phyloP scores from a whole-genome alignment of 2,113 vertebrate genomes.

The Kryptolebias marmoratus region DNA sequence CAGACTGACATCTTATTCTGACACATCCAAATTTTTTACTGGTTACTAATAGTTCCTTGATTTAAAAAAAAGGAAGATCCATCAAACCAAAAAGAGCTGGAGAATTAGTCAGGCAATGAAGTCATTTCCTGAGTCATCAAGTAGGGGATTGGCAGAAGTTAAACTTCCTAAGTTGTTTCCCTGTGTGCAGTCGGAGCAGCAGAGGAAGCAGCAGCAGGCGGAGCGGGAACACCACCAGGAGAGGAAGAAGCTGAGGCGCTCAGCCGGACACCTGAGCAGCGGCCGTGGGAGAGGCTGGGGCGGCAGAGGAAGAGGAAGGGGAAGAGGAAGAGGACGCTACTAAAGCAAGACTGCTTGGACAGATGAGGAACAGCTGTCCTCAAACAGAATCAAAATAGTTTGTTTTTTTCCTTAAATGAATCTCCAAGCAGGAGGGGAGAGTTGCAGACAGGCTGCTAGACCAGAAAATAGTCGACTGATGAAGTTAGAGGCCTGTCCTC shows the following conservation, averaged over 20 bases:
- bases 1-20: too few species aligned
- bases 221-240: slow-evolving; percentile 90
- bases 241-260: slow-evolving; percentile 87
- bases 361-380: not conserved
- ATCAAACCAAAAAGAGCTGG: too few species aligned
- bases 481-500: not conserved
- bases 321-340: slow-evolving; percentile 59
- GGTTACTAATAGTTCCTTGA: too few species aligned
- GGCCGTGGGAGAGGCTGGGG: slow-evolving; percentile 61
- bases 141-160: too few species aligned
- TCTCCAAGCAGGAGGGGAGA: not conserved
- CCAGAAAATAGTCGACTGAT: slow-evolving; percentile 5
- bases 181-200: slow-evolving; percentile 87
- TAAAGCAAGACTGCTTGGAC: slow-evolving; percentile 36
- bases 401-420: not conserved
- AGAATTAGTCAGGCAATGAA: not conserved
- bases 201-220: slow-evolving; percentile 88
- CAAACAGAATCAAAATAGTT: not conserved
- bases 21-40: too few species aligned
- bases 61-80: too few species aligned
- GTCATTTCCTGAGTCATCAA: too few species aligned
- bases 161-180: not conserved
- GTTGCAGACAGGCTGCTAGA: slow-evolving; percentile 5
- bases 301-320: slow-evolving; percentile 40
- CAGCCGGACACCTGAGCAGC: slow-evolving; percentile 86